Base-by-base conservation (phyloP, 2,888 invertebrate genomes). In the Taphrorychus bicolor region DNA sequence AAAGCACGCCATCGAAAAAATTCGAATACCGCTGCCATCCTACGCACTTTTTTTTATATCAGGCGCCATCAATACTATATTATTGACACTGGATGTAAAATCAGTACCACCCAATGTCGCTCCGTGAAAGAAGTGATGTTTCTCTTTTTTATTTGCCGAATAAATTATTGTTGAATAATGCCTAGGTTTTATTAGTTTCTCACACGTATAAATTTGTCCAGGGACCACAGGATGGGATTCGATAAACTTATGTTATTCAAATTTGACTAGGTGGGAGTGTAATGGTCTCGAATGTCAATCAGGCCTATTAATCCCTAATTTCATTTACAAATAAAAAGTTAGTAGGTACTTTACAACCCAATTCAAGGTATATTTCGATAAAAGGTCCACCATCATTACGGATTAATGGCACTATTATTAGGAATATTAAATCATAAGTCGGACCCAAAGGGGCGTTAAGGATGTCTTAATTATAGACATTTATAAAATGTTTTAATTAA, bases 401-500 rank as follows among this genome's bases (percentile, higher is more conserved):
- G 4, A 14, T 23, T 60, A 53, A 52, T 60, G 53, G 42, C 22
- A 51, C 60, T 45, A 45, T 45, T 45, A 45, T 45, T 45, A 45
- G 45, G 45, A 45, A 16, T 45, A 48, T 23, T 62, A 62, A 62
- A 62, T 62, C 62, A 62, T 48, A 22, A 48, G 48, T 48, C 22
- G 21, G 56, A 40, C 32, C 17, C 21, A 62, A 56, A 54, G 54
- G 48, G 40, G 19, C 14, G 16, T 54, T 19, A 56, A 62, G 56
- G 54, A 53, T 32, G 48, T 14, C 49, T 62, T 62, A 62, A 62
- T 62, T 62, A 56, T 62, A 62, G 62, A 56, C 56, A 51, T 51
- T 51, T n/a, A 45, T 51, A 51, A 51, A 51, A 51, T n/a, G 51
- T 19, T 51, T 51, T 51, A 51, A 21, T 51, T 45, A 45, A 14